Base-by-base conservation (phyloP, 2,888 invertebrate species). In the Drosophila silvestris region DNA sequence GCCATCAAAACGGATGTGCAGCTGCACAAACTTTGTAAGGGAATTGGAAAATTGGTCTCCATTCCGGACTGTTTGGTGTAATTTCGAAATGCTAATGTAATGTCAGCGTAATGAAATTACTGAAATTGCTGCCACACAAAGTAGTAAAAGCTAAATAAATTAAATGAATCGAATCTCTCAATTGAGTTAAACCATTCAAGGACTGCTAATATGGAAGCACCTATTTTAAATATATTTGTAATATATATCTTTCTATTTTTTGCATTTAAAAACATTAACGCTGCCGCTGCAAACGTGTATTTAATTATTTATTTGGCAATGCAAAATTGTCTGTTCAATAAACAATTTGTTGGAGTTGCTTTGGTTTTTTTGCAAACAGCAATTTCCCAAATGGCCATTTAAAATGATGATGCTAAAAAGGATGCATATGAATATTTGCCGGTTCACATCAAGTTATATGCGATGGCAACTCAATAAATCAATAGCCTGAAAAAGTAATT, bases 1-100 rank as follows among this genome's bases (percentile, higher is more conserved):
- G 69, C 78, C 86, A 76, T 73, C 80, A 75, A 75, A 87, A 70
- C 85, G 86, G 90, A 87, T 85, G 90, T 87, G 79, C 85, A 88
- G 90, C 83, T 87, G 86, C 88, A 79, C 77, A 85, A 87, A 89
- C 83, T 85, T 89, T 87, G 64, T 26, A 16, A 47, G 22, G 47
- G 47, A 47, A 47, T 47, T 26, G 22, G 5, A 26, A 47, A 47
- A 47, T 35, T 33, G 30, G 14, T 51, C 61, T 59, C 56, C 41
- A 44, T 22, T 54, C 58, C 35, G 56, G 70, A 54, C 71, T 65
- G 70, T 69, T 79, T 47, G 22, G 79, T 74, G 70, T 77, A 83
- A 78, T 80, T 80, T 63, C 57, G 47, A 85, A 77, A 85, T 88
- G 83, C 89, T 85, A 89, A 88, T 84, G 81, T 78, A 89, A 89